Evolutionary conservation across 2,113 vertebrate genomes (phyloP), one percentile per base, ranked within the genome.

Genomic region (Xenotilapia flavipinnis): DNA sequence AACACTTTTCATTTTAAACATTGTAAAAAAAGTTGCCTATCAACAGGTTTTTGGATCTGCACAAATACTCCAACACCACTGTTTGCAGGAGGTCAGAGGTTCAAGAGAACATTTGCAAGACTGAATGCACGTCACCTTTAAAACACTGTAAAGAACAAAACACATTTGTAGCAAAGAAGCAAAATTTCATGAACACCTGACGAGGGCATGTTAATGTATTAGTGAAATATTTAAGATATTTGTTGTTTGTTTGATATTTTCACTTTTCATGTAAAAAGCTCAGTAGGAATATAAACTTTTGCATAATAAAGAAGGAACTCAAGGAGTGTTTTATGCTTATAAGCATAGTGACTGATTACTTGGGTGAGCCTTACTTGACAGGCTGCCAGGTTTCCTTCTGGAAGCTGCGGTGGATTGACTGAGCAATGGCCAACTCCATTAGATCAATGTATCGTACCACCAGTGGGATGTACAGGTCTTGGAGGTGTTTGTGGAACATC

Each of bases 391-490:
- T 97, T 92, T 99, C 98, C 94, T 98, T 98, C 86, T 99, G 97
- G 86, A 99, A 98, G 89, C 98, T 97, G 86, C 97, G 97, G 96
- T 99, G 98, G 96, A 99, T 97, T 85, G 98, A 99, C 95, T 99
- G 98, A 31, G 98, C 98, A 90, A 99, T 98, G 87, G 99, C 99
- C 2, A 98, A 99, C 94, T 99, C 99, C 99, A 99, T 99, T 90
- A 99, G 97, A 94, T 99, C 98, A 5, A 99, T 97, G 95, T 99
- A 99, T 93, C 98, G 98, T 77, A 99, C 94, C 45, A 99, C 98
- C 96, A 99, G 96, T 15, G 99, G 99, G 83, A 98, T 95, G 95
- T 98, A 99, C 90, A 97, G 94, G 81, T 98, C 97, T 95, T 99
- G 98, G 94, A 99, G 96, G 92, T 99, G 98, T 92, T 98, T 98